Percentiles rank a stretch among this genome's conserved stretches.
These are phyloP conservation scores for Octodonta nipae DNA, from an alignment of 2,888 invertebrate genomes.

Conservation along the genomic window DNA sequence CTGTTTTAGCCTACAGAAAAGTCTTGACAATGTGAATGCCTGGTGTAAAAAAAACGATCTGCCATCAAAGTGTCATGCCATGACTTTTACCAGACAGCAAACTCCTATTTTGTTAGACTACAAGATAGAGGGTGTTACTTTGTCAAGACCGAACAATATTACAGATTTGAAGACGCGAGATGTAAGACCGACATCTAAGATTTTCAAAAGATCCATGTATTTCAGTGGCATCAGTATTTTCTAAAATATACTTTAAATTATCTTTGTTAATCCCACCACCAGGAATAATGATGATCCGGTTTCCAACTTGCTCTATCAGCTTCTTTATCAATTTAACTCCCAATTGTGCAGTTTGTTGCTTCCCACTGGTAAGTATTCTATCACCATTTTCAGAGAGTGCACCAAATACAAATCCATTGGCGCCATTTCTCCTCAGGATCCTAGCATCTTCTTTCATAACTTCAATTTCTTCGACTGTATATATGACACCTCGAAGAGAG, in stretches of 20 bases:
- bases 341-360: constrained; percentile 45
- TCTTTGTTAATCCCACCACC: constrained; percentile 67
- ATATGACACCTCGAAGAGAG: too few relatives aligned
- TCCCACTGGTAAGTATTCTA: constrained; percentile 76
- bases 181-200: too few relatives aligned
- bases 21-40: too few relatives aligned
- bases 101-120: too few relatives aligned
- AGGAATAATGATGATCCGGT: constrained; percentile 58
- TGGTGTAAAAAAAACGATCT: too few relatives aligned
- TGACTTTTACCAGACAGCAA: too few relatives aligned
- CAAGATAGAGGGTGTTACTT: too few relatives aligned
- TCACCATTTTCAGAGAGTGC: constrained; percentile 50
- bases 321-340: constrained; percentile 52
- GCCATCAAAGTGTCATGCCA: too few relatives aligned
- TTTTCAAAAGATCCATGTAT: constrained; percentile 85
- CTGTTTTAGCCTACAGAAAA: too few relatives aligned
- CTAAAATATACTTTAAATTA: constrained; percentile 54
- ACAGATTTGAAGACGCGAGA: too few relatives aligned
- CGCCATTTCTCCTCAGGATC: constrained; percentile 49
- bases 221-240: constrained; percentile 56
- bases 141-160: too few relatives aligned
- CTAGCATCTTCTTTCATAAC: constrained; percentile 65
- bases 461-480: constrained; percentile 57
- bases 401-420: constrained; percentile 86
- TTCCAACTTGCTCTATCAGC: constrained; percentile 44